Conservation (phyloP, 2,113 vertebrate species). For the Bos javanicus region DNA sequence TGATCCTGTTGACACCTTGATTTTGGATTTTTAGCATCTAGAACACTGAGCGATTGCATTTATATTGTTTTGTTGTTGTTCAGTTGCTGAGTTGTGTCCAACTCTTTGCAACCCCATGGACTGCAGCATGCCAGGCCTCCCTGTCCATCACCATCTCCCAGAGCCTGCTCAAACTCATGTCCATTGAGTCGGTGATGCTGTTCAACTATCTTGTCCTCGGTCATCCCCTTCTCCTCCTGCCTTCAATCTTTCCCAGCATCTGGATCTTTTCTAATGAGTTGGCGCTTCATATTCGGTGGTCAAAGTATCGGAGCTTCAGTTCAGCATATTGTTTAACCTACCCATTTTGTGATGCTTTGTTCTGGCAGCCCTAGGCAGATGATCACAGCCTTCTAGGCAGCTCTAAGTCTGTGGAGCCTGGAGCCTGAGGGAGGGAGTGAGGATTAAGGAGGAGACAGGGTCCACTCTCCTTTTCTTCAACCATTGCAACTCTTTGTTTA, state of each 20-base stretch:
- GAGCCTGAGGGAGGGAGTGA: not conserved
- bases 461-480: not conserved
- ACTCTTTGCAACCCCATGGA: not conserved
- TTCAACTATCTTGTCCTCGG: not conserved
- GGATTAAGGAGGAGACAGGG: not conserved
- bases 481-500: not conserved
- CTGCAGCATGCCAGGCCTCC: not conserved
- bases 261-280: not conserved
- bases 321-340: not conserved
- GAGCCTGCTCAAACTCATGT: not conserved
- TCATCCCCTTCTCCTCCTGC: not conserved
- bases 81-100: not conserved
- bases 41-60: not conserved
- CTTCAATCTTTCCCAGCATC: not conserved
- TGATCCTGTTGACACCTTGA: not conserved
- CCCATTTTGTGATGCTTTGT: not conserved
- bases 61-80: not conserved
- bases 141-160: not conserved
- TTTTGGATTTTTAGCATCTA: not conserved
- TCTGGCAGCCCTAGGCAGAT: not conserved
- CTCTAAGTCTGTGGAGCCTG: not conserved
- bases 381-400: not conserved
- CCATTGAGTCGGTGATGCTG: not conserved
- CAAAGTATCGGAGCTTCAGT: not conserved
- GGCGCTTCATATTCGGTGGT: fast-evolving